These are phyloP conservation scores for Aricia artaxerxes DNA, from an alignment of 2,888 invertebrate species.

Conservation along the genomic window DNA sequence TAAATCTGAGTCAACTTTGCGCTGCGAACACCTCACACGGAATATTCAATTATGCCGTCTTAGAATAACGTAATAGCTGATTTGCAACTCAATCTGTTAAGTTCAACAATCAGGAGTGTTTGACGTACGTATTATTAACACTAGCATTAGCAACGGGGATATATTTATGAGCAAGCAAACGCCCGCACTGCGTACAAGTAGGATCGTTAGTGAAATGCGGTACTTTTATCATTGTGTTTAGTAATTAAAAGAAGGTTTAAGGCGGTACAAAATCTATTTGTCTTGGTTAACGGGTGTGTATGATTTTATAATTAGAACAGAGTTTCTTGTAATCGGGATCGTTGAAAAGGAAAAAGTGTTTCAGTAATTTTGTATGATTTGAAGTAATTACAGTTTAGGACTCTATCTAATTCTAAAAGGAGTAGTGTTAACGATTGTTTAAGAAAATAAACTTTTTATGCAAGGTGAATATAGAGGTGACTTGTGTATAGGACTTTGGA, in stretches of 20 bases:
- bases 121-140: slow-evolving; percentile 17
- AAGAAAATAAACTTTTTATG: no score
- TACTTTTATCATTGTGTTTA: neutral
- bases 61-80: slow-evolving; percentile 48
- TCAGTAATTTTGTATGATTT: no score
- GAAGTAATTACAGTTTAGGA: no score
- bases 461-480: no score
- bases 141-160: neutral
- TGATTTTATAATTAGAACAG: neutral
- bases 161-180: neutral
- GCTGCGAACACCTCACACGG: slow-evolving; percentile 42
- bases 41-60: slow-evolving; percentile 60
- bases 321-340: no score
- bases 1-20: slow-evolving; percentile 16
- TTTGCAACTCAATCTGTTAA: slow-evolving; percentile 51
- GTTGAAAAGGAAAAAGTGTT: no score
- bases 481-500: no score
- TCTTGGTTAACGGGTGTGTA: neutral
- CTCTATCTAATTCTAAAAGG: no score
- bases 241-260: neutral
- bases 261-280: neutral
- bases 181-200: slow-evolving; percentile 14
- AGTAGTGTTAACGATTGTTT: no score
- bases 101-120: slow-evolving; percentile 55
- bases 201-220: slow-evolving; percentile 16